Percentiles rank a stretch among this genome's conserved stretches.
Conservation (phyloP, 2,113 vertebrate species). For the Equus przewalskii region DNA sequence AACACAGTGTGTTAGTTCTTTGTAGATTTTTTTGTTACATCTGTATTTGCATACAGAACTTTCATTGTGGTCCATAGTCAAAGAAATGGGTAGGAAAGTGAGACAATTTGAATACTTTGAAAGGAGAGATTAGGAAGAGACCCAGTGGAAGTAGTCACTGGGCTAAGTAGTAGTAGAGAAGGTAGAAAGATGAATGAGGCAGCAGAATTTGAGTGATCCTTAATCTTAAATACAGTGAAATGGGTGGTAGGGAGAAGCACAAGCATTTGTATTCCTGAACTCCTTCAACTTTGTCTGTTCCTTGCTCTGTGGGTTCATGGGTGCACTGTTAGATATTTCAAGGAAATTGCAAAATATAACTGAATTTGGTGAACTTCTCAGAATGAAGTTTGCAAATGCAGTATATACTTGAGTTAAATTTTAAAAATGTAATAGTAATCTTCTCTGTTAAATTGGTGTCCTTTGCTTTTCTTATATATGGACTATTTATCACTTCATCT, state of each 20-base stretch:
- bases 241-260: not conserved
- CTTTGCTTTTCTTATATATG: conserved; percentile 37
- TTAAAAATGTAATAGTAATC: conserved; percentile 9
- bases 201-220: not conserved
- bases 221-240: not conserved
- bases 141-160: not conserved
- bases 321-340: conserved; percentile 14
- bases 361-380: conserved; percentile 1
- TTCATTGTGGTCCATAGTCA: not conserved
- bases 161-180: not conserved
- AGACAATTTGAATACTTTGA: not conserved
- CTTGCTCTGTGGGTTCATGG: not conserved
- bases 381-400: conserved; percentile 16
- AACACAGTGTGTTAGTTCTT: not conserved
- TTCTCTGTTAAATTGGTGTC: not conserved
- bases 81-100: not conserved
- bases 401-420: conserved; percentile 2
- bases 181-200: not conserved
- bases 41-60: not conserved
- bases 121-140: not conserved
- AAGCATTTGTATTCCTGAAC: not conserved
- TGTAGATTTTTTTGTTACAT: not conserved
- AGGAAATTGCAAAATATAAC: conserved; percentile 36
- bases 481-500: not conserved
- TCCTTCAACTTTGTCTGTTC: not conserved